phyloP scores from a whole-genome alignment of 2,113 vertebrate genomes.

The Panthera leo region DNA sequence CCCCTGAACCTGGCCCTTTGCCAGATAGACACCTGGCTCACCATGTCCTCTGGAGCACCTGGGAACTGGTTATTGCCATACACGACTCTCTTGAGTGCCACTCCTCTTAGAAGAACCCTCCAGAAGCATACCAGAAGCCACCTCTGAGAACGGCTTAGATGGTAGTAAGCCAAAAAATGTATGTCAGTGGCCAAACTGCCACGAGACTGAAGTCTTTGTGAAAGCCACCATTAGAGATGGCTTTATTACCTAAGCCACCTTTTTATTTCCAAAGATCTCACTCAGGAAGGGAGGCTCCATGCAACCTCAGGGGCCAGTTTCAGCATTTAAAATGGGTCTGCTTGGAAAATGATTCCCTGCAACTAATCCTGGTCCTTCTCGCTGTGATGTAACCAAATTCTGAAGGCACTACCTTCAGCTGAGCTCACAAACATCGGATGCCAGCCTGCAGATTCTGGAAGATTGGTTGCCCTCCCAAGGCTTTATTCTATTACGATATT shows the following conservation, averaged over 20 bases:
- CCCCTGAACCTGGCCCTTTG: background rate
- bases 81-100: background rate
- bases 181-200: background rate
- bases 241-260: background rate
- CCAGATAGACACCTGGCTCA: background rate
- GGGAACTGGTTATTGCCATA: background rate
- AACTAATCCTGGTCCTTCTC: slow-evolving; percentile 38
- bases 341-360: slow-evolving; percentile 1
- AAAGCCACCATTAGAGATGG: background rate
- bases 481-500: slow-evolving; percentile 48
- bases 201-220: background rate
- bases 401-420: background rate
- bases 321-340: background rate
- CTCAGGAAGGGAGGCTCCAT: background rate
- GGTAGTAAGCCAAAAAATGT: background rate
- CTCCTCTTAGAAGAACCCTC: background rate
- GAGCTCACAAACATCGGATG: background rate
- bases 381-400: background rate
- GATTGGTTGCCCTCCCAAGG: background rate
- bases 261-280: background rate
- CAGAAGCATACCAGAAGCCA: background rate
- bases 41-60: background rate
- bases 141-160: background rate
- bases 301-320: background rate
- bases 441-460: slow-evolving; percentile 33